phyloP scores from a whole-genome alignment of 2,113 vertebrate genomes.

The Pteruthius melanotis region DNA sequence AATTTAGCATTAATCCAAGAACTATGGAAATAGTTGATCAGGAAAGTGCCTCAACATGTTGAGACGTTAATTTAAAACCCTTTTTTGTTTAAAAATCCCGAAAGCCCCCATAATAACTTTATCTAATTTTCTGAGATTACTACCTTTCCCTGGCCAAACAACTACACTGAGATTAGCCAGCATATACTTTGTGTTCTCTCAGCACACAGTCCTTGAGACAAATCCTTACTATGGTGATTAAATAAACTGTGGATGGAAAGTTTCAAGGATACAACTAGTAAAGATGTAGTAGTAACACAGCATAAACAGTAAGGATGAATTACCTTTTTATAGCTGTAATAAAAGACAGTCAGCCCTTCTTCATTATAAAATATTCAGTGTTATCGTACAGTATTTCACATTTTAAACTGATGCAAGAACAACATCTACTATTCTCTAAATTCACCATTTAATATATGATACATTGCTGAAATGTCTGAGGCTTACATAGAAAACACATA shows the following conservation, averaged over 20 bases:
- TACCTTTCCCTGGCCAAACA: neutral
- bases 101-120: neutral
- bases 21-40: neutral
- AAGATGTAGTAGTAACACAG: neutral
- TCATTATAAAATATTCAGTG: constrained; percentile 32
- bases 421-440: neutral
- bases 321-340: neutral
- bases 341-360: constrained; percentile 1
- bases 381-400: neutral
- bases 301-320: neutral
- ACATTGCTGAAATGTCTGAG: neutral
- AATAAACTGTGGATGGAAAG: neutral
- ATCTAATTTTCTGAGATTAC: neutral
- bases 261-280: neutral
- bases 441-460: neutral
- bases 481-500: neutral
- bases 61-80: neutral
- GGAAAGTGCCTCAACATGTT: neutral
- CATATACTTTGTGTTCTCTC: neutral
- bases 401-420: neutral
- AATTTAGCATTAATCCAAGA: neutral
- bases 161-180: neutral
- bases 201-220: neutral
- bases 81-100: neutral
- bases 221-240: neutral